Evolutionary conservation across 2,113 vertebrate genomes (phyloP), one percentile per base, ranked within the genome.

Genomic region (Pseudopodoces humilis): DNA sequence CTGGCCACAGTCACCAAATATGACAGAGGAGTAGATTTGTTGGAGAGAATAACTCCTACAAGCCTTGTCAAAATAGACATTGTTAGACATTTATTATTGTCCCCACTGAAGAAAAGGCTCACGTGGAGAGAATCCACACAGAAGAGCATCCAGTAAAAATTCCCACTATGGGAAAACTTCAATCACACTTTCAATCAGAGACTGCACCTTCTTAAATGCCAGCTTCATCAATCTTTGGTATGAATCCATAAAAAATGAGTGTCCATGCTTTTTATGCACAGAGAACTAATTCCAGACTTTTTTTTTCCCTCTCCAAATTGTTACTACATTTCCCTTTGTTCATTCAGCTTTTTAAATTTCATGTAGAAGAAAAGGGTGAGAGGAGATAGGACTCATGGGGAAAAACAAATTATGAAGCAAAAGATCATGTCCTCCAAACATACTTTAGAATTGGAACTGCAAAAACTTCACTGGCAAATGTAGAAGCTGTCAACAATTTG

Each of bases 101-200:
- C 41, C 53, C 11, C n/a, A 55, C 23, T 80, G 68, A 92, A 83
- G 41, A 69, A 91, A 83, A 90, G 20, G 37, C 7, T 90, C 85
- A 90, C 10, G 3, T 90, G 59, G 88, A 93, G 59, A 92, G 75
- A 96, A 95, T 96, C 58, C 76, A 88, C 63, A 83, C 21, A 55
- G 63, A 93, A 77, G 15, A 10, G 35, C 80, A 83, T 35, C 43
- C 59, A 77, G 83, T 72, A 70, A 93, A 92, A 86, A 27, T 75
- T 96, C 94, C 96, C 95, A 83, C 46, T 74, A 47, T 90, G 94
- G 95, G 94, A 97, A 95, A 90, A 69, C 68, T 93, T 97, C 92
- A 95, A 88, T 95, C 92, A 94, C n/a, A 83, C 76, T 74, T 96
- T 93, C 79, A 78, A 12, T 46, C 63, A 77, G 50, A 88, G 58